These are phyloP conservation scores for Hybognathus amarus DNA, from an alignment of 2,797 vertebrate genomes.

Conservation along the genomic window DNA sequence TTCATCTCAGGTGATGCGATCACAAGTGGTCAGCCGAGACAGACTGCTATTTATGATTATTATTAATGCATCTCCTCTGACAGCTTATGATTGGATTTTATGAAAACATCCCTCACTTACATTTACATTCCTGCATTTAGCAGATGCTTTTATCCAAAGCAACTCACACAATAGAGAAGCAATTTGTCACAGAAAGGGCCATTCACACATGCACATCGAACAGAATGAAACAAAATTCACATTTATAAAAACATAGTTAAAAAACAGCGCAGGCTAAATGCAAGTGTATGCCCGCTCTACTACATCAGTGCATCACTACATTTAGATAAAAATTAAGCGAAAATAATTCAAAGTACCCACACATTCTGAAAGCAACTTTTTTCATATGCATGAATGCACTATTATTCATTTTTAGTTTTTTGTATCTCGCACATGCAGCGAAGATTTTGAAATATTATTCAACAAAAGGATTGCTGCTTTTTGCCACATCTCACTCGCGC, in stretches of 20 bases:
- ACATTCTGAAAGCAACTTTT: neutral
- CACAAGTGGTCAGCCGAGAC: neutral
- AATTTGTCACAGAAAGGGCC: neutral
- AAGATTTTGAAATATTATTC: neutral
- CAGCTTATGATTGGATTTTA: neutral
- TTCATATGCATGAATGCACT: neutral
- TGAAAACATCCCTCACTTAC: neutral
- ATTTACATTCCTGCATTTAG: neutral
- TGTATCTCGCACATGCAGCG: neutral
- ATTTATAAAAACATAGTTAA: neutral
- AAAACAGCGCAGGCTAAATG: neutral
- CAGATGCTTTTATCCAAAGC: neutral
- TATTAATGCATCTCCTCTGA: conserved; percentile 2
- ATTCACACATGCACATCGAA: neutral
- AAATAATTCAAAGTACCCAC: neutral
- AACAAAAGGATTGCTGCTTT: conserved; percentile 1
- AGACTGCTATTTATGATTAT: neutral
- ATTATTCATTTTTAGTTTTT: neutral
- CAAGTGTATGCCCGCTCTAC: too few relatives aligned
- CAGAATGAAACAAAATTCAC: neutral
- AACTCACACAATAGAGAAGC: neutral
- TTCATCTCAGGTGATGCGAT: neutral
- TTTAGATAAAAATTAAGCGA: neutral
- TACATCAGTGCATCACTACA: neutral
- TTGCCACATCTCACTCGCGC: neutral